Evolutionary conservation across 1,140 invertebrate species (phyloP), one percentile per base, ranked within the genome.

Genomic region (Halotydeus destructor): DNA sequence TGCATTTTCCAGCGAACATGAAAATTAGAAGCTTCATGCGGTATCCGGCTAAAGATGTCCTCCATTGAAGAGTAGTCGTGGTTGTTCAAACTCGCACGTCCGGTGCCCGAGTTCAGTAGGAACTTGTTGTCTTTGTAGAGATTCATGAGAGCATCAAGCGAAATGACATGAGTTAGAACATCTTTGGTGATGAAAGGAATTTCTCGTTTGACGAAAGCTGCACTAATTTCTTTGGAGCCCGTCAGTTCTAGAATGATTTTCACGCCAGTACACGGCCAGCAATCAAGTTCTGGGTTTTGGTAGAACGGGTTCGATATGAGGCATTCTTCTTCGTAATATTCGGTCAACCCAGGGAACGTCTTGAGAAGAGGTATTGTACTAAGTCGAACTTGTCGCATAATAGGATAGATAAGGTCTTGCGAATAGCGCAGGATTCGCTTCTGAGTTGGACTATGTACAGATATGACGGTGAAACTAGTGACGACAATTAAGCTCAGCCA

Each of bases 301-400:
- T 77, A 79, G 52, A 69, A 77, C 38, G 75, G 76, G 59, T 81
- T 79, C 55, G 73, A 66, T 23, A 78, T 55, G 27, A 81, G 56
- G 57, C 77, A 81, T 55, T 69, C 71, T 60, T 81, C 76, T 62
- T 79, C 75, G 52, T 79, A 77, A 43, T 70, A 70, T 55, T 72
- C 76, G 78, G 50, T 33, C 68, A 65, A 48, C 43, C 49, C 51
- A 55, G 44, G 45, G 49, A 18, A 41, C 14, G 32, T 5, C 46
- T 16, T 60, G 44, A 75, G 62, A 33, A 74, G 47, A 12, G 72
- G 71, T 34, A 76, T 60, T 33, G 71, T 66, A n/a, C 69, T 38
- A 52, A 68, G 63, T 41, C 73, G 61, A 25, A 74, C 55, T 5
- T 68, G 39, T 47, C 67, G 65, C 52, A 75, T 64, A 25, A 65